These are phyloP conservation scores for Nannobrachium achirus DNA, from an alignment of 2,113 vertebrate genomes.

Conservation along the genomic window DNA sequence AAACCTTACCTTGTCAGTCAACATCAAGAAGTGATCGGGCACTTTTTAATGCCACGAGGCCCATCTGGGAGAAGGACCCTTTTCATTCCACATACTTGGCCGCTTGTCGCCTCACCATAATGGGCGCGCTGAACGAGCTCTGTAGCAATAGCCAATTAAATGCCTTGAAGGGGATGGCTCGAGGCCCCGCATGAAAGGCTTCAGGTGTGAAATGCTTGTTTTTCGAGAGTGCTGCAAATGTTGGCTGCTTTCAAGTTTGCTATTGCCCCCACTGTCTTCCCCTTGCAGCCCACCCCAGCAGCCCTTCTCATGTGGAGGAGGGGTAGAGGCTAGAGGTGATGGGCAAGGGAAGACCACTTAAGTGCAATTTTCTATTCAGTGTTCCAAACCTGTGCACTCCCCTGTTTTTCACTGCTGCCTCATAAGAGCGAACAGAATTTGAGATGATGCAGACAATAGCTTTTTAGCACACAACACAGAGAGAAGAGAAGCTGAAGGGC, in stretches of 20 bases:
- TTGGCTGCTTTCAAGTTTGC: conserved; percentile 96
- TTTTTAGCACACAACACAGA: conserved; percentile 92
- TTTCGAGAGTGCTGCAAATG: conserved; percentile 98
- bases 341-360: conserved; percentile 93
- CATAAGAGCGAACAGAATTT: conserved; percentile 85
- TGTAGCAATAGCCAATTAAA: conserved; percentile 99
- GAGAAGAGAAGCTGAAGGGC: conserved; percentile 86
- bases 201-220: conserved; percentile 99
- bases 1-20: conserved; percentile 78
- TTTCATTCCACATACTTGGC: conserved; percentile 94
- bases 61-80: conserved; percentile 90
- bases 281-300: conserved; percentile 79
- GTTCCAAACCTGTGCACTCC: conserved; percentile 88
- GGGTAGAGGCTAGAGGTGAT: conserved; percentile 83
- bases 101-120: conserved; percentile 90
- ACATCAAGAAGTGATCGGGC: conserved; percentile 88
- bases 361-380: conserved; percentile 99
- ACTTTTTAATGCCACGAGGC: conserved; percentile 83
- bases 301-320: conserved; percentile 81
- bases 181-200: conserved; percentile 93
- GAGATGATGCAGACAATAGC: conserved; percentile 91
- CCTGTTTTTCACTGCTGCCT: conserved; percentile 85
- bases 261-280: conserved; percentile 86
- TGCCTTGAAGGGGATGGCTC: conserved; percentile 97
- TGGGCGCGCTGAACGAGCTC: conserved; percentile 92